These are phyloP conservation scores for Mungos mungo DNA, from an alignment of 2,113 vertebrate genomes.

Conservation along the genomic window DNA sequence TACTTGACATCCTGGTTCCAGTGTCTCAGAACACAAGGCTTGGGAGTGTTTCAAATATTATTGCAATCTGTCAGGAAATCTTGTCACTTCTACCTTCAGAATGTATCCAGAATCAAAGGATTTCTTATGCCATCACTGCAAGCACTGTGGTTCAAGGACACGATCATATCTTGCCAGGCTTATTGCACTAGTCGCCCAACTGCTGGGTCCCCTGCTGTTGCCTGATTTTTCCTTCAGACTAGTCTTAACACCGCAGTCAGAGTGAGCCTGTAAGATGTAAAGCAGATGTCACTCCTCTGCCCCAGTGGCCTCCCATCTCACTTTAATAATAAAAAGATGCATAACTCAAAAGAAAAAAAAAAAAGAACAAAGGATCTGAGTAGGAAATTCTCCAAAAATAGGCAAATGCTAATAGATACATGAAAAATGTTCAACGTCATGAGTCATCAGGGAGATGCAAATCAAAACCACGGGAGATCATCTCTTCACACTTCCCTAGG, in stretches of 20 bases:
- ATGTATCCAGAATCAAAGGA: background rate
- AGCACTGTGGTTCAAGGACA: background rate
- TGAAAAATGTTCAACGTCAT: background rate
- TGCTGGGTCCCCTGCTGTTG: background rate
- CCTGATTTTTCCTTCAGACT: too few relatives aligned
- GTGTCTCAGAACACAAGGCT: background rate
- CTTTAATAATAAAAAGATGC: background rate
- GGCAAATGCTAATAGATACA: background rate
- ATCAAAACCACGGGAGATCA: background rate
- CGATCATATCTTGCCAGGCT: background rate
- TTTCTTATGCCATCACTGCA: background rate
- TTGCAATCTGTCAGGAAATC: background rate
- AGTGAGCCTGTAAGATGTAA: background rate
- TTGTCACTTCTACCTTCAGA: background rate
- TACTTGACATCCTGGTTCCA: background rate
- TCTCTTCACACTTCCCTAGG: background rate
- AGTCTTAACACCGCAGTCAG: background rate
- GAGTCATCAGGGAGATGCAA: background rate
- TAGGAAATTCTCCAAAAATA: background rate
- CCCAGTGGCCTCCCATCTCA: background rate
- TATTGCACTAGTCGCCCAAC: too few relatives aligned
- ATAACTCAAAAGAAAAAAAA: background rate
- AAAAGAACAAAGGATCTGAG: background rate
- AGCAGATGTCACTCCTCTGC: background rate
- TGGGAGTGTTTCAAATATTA: background rate